Conservation (phyloP, 1,140 invertebrate species). For the Sycobia sp. region DNA sequence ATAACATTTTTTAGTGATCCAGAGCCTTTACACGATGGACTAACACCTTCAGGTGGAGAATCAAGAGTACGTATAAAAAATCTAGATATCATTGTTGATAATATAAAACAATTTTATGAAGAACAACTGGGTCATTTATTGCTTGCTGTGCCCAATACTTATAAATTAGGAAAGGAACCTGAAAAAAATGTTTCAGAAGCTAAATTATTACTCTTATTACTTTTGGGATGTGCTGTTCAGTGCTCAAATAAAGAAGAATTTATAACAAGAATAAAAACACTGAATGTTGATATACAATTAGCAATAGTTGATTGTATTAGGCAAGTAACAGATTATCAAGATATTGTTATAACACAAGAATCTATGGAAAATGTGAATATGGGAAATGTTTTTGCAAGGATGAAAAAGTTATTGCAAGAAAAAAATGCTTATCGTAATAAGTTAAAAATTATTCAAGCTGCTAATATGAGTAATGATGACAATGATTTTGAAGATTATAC, state of each 20-base stretch:
- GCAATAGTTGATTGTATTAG: slow-evolving; percentile 32
- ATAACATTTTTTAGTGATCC: background rate
- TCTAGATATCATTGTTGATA: slow-evolving; percentile 26
- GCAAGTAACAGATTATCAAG: slow-evolving; percentile 9
- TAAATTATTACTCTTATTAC: slow-evolving; percentile 30
- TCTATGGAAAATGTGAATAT: slow-evolving; percentile 73
- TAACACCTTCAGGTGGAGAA: background rate
- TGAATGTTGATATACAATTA: background rate
- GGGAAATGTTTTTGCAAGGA: slow-evolving; percentile 80
- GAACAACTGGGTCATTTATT: slow-evolving; percentile 25
- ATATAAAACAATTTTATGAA: slow-evolving; percentile 37
- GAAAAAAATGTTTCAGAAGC: slow-evolving; percentile 25
- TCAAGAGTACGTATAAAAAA: slow-evolving; percentile 2
- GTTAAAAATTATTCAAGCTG: slow-evolving; percentile 16
- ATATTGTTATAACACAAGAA: slow-evolving; percentile 69
- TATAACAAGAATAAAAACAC: slow-evolving; percentile 24
- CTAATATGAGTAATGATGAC: background rate
- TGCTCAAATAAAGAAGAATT: slow-evolving; percentile 31
- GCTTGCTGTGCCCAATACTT: slow-evolving; percentile 16
- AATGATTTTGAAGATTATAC: background rate
- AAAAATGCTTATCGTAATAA: slow-evolving; percentile 71
- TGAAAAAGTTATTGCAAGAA: slow-evolving; percentile 80
- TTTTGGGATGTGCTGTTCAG: slow-evolving; percentile 37
- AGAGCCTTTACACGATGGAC: background rate
- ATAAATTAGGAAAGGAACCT: slow-evolving; percentile 22